Evolutionary conservation across 2,797 vertebrate species (phyloP), one percentile per base, ranked within the genome.

Genomic region (Chelonia mydas): DNA sequence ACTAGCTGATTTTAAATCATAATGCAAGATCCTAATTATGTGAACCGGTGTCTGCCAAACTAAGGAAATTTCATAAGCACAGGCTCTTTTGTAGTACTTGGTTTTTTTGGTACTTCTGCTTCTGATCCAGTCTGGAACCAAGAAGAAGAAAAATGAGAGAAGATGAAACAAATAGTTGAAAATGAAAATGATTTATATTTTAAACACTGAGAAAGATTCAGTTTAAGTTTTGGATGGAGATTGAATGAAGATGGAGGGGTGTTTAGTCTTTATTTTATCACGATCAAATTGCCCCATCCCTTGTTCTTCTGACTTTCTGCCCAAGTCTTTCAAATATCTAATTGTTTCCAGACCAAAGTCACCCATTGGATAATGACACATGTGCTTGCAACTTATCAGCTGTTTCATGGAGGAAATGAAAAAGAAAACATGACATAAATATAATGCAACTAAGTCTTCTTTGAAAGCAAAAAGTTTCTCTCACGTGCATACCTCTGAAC

Each of bases 331-430:
- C 74, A 77, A 77, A 47, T 16, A 77, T 77, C 45, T 49, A 77
- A 77, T 77, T 49, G 41, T 10, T 47, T 49, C 27, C 45, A 28
- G 25, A 49, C 74, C 74, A 77, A 76, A 77, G 45, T 49, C 45
- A 77, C 41, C 19, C 41, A 47, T 17, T 17, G 41, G 1, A 2
- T 76, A 84, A 78, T 84, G 90, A 28, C 27, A 68, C 57, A 83
- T 77, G 45, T 80, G 90, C 81, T 91, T 77, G 76, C 80, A 68
- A 94, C 41, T 95, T 91, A 90, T 96, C 55, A 94, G 59, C 84
- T 93, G 59, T 81, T 86, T 6, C 61, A 57, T 0, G 76, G 83
- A 92, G 86, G 84, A 97, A 97, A 96, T 23, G 28, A 90, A 97
- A 94, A 90, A 97, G 93, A 96, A 93, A 94, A 79, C 79, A 79